Percentiles rank a stretch among this genome's conserved stretches.
Conservation (phyloP, 2,113 vertebrate species). For the Sebastes fasciatus region DNA sequence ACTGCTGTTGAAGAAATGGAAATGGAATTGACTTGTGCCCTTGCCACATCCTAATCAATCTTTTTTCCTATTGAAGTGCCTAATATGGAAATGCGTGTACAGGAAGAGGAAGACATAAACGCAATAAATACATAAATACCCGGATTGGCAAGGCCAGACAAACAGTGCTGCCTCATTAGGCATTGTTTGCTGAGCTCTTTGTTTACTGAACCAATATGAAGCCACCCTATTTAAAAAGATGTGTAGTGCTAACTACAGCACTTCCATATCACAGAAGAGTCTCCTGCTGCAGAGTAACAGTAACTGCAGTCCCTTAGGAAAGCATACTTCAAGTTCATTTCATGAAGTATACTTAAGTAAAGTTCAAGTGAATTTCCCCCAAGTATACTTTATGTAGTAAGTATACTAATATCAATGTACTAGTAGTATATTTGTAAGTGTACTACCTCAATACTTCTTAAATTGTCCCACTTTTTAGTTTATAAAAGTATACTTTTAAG, state of each 20-base stretch:
- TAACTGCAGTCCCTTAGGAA: neutral
- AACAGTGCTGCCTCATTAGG: conserved; percentile 50
- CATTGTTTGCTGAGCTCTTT: conserved; percentile 28
- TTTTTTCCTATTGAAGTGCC: conserved; percentile 43
- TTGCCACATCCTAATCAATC: conserved; percentile 54
- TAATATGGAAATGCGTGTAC: conserved; percentile 47
- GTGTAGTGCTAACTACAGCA: neutral
- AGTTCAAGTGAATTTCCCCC: no score
- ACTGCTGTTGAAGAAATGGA: conserved; percentile 51
- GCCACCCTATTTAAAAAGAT: conserved; percentile 12
- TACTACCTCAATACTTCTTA: no score
- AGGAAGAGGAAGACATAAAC: conserved; percentile 40
- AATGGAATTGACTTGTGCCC: conserved; percentile 59
- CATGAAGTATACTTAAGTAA: no score
- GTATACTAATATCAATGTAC: no score
- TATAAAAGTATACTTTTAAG: no score
- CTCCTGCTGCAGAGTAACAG: neutral
- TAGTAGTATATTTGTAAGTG: no score
- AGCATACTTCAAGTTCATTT: no score
- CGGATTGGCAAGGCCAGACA: conserved; percentile 18
- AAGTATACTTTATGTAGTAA: no score
- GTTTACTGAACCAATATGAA: conserved; percentile 28
- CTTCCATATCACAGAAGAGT: conserved; percentile 18
- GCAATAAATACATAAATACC: conserved; percentile 25
- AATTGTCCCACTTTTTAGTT: no score